Evolutionary conservation across 2,797 vertebrate genomes (phyloP).

Genomic region (Pipistrellus nathusii): DNA sequence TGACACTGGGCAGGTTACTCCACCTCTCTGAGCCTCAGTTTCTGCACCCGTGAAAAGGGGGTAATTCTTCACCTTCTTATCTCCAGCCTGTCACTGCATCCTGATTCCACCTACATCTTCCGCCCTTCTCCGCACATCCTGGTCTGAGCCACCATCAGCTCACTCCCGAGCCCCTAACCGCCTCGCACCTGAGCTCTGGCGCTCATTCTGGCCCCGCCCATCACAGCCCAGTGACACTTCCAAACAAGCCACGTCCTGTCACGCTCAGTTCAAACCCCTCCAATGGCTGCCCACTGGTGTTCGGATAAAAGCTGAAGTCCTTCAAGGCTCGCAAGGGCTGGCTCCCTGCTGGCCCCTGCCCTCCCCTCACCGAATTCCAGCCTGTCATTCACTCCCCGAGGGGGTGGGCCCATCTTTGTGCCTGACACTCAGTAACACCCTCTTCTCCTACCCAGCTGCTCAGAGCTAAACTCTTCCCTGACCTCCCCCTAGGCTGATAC

Average conservation of each 20-base stretch:
- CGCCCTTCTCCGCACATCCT: background rate
- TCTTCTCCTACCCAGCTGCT: background rate
- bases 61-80: background rate
- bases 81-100: background rate
- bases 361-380: background rate
- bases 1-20: background rate
- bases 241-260: background rate
- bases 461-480: background rate
- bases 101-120: background rate
- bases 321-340: background rate
- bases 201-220: background rate
- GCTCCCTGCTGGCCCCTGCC: rapidly evolving
- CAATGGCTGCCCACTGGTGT: rapidly evolving
- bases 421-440: background rate
- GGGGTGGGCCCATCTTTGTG: background rate
- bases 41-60: background rate
- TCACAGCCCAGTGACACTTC: background rate
- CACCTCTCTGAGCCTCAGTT: background rate
- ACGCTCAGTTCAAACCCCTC: background rate
- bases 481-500: rapidly evolving
- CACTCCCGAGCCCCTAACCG: background rate
- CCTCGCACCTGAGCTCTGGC: background rate
- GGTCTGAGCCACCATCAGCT: background rate
- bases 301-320: background rate
- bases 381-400: too few relatives aligned